Conservation (phyloP, 2,888 invertebrate genomes). For the Catotricha subobsoleta region DNA sequence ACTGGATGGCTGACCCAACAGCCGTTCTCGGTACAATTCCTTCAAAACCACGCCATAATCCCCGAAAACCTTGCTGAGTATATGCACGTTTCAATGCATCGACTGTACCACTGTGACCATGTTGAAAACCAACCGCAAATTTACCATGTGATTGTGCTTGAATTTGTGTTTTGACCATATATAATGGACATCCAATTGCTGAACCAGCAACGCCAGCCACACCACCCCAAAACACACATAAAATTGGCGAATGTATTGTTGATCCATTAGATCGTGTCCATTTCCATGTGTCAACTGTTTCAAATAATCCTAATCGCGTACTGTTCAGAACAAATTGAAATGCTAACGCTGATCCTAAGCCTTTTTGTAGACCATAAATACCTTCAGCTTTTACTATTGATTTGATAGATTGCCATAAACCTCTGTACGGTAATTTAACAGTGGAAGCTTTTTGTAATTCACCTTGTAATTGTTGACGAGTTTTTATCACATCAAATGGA, state of each 20-base stretch:
- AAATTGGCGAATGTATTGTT: conserved; percentile 11
- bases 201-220: conserved; percentile 51
- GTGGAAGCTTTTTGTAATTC: conserved; percentile 51
- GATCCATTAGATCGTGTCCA: conserved; percentile 24
- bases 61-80: conserved; percentile 36
- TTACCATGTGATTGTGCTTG: conserved; percentile 52
- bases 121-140: conserved; percentile 75
- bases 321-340: conserved; percentile 45
- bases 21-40: conserved; percentile 56
- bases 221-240: conserved; percentile 19
- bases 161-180: conserved; percentile 69
- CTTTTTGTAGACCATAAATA: conserved; percentile 46
- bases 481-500: conserved; percentile 78
- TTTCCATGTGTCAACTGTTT: conserved; percentile 39
- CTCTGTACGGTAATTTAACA: conserved; percentile 41
- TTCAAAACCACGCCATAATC: conserved; percentile 60
- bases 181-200: conserved; percentile 53
- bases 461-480: conserved; percentile 75
- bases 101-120: conserved; percentile 43
- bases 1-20: conserved; percentile 67
- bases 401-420: conserved; percentile 64
- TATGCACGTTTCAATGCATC: conserved; percentile 35
- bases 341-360: conserved; percentile 63
- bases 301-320: conserved; percentile 42
- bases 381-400: conserved; percentile 62